Percentiles rank a stretch among this genome's conserved stretches.
These are phyloP conservation scores for Danionella dracula DNA, from an alignment of 2,797 vertebrate genomes.

Conservation along the genomic window DNA sequence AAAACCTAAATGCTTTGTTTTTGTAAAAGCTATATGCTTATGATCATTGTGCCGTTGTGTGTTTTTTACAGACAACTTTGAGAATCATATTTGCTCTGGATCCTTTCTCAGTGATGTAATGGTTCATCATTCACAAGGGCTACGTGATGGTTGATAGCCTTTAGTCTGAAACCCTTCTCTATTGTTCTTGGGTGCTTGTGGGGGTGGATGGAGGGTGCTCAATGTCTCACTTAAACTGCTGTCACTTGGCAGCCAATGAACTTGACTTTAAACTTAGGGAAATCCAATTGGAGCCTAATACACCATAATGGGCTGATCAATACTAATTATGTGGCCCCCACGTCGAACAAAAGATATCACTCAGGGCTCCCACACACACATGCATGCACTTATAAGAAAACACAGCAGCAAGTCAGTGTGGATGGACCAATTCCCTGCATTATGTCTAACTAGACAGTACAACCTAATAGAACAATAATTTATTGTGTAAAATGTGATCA, in stretches of 20 bases:
- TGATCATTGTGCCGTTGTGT: too few relatives aligned
- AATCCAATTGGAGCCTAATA: slow-evolving; percentile 61
- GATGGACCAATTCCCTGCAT: not conserved
- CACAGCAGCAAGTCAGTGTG: slow-evolving; percentile 7
- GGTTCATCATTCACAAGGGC: too few relatives aligned
- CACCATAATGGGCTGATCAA: slow-evolving; percentile 62
- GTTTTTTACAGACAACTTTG: too few relatives aligned
- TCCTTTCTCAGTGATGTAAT: slow-evolving; percentile 8
- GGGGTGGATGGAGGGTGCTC: slow-evolving; percentile 22
- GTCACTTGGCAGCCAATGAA: slow-evolving; percentile 58
- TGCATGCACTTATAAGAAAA: not conserved
- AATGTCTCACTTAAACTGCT: slow-evolving; percentile 52
- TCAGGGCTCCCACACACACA: slow-evolving; percentile 26
- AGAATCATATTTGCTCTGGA: too few relatives aligned
- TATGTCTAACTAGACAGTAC: not conserved
- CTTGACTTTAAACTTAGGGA: slow-evolving; percentile 63
- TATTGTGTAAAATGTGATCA: too few relatives aligned
- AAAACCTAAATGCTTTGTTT: too few relatives aligned
- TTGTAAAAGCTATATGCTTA: too few relatives aligned
- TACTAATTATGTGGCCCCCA: slow-evolving; percentile 61
- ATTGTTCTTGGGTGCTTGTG: slow-evolving; percentile 19
- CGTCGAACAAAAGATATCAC: slow-evolving; percentile 53
- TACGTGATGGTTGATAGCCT: not conserved
- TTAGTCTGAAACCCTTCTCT: slow-evolving; percentile 17
- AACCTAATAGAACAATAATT: not conserved